phyloP scores from a whole-genome alignment of 2,113 vertebrate species.

The Piprites chloris region DNA sequence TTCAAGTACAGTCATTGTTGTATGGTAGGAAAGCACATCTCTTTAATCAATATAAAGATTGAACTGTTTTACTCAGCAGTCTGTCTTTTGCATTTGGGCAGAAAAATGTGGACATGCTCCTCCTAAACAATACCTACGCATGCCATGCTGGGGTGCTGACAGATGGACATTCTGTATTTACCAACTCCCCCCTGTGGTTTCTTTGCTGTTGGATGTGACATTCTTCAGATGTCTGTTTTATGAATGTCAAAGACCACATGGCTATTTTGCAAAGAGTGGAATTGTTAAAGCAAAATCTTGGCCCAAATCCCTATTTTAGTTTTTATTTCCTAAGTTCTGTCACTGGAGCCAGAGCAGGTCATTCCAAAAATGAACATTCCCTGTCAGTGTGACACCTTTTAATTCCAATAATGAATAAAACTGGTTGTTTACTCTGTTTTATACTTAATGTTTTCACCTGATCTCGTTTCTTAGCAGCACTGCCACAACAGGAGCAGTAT shows the following conservation, averaged over 20 bases:
- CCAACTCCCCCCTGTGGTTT: constrained; percentile 43
- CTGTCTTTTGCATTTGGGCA: constrained; percentile 55
- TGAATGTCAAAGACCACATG: constrained; percentile 67
- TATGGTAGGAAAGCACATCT: constrained; percentile 23
- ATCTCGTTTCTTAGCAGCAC: constrained; percentile 60
- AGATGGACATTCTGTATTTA: constrained; percentile 49
- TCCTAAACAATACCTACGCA: constrained; percentile 53
- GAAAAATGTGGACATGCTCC: constrained; percentile 51
- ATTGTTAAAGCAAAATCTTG: constrained; percentile 63
- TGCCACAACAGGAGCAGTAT: constrained; percentile 50
- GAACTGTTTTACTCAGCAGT: constrained; percentile 57
- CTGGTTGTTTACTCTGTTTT: constrained; percentile 7
- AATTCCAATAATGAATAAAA: constrained; percentile 74
- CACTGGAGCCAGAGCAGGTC: constrained; percentile 32
- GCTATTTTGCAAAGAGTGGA: constrained; percentile 38
- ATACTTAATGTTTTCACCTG: constrained; percentile 67
- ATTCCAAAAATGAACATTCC: constrained; percentile 62
- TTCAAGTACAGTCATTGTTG: constrained; percentile 48
- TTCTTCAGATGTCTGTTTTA: constrained; percentile 73
- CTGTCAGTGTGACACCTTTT: constrained; percentile 57
- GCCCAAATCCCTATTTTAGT: constrained; percentile 47
- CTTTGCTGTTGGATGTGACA: constrained; percentile 59
- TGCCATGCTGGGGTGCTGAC: constrained; percentile 55
- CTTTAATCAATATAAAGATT: constrained; percentile 49
- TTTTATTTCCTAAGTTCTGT: constrained; percentile 44